Evolutionary conservation across 1,140 invertebrate genomes (phyloP).

Genomic region (Drosophila aff.): DNA sequence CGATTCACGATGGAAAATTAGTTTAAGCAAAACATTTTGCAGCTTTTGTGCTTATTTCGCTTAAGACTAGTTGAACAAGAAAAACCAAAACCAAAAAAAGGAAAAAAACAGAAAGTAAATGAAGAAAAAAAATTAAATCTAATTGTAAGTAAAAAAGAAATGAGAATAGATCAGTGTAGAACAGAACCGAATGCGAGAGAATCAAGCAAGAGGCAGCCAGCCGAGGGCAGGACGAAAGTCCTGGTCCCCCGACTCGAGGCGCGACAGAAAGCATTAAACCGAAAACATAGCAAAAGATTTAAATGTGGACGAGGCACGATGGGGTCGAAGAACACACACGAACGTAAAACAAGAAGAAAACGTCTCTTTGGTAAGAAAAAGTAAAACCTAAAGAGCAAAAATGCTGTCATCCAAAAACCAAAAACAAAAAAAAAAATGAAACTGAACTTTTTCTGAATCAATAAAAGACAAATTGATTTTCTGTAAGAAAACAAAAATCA

Average conservation of each 20-base stretch:
- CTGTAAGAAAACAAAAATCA: constrained; percentile 81
- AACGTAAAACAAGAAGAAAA: constrained; percentile 49
- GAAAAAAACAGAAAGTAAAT: constrained; percentile 54
- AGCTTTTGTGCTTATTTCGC: constrained; percentile 84
- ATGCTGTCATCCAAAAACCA: constrained; percentile 78
- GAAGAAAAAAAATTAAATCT: constrained; percentile 63
- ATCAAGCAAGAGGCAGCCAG: constrained; percentile 36
- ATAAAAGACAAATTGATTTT: constrained; percentile 84
- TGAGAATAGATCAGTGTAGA: constrained; percentile 48
- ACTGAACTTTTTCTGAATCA: constrained; percentile 84
- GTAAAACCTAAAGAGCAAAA: constrained; percentile 71
- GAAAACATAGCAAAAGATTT: constrained; percentile 72
- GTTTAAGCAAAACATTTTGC: constrained; percentile 83
- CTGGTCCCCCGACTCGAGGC: constrained; percentile 10
- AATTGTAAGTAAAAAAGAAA: constrained; percentile 69
- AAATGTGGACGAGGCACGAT: constrained; percentile 42
- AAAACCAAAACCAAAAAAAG: constrained; percentile 34
- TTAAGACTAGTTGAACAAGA: constrained; percentile 83
- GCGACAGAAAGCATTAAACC: constrained; percentile 45
- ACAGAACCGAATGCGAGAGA: constrained; percentile 33
- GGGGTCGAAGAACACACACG: constrained; percentile 43
- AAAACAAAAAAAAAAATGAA: constrained; percentile 65
- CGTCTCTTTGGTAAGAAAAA: constrained; percentile 65
- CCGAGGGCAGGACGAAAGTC: constrained; percentile 28
- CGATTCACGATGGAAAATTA: constrained; percentile 54